A percentile compares a stretch with the other conserved stretches of the same genome.
Conservation (phyloP, 2,888 invertebrate genomes). For the Linhomoeus sp. region DNA sequence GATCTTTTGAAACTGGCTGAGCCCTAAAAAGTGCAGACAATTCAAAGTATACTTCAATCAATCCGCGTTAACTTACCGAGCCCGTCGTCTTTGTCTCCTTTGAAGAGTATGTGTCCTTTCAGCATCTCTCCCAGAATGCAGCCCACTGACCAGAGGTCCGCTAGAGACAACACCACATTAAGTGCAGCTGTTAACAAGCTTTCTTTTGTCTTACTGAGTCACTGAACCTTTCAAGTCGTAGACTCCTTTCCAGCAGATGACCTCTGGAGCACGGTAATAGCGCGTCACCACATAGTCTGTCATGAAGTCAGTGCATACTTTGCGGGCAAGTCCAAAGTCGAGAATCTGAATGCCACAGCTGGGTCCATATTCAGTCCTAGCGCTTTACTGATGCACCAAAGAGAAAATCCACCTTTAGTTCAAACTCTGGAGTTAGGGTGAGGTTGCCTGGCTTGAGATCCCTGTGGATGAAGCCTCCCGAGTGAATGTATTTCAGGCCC, state of each 20-base stretch:
- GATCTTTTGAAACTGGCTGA: too few relatives aligned
- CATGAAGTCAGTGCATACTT: constrained; percentile 11
- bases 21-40: too few relatives aligned
- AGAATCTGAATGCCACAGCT: too few relatives aligned
- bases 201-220: too few relatives aligned
- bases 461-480: constrained; percentile 82
- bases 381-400: too few relatives aligned
- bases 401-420: constrained; percentile 21
- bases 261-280: constrained; percentile 23
- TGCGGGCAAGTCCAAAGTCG: too few relatives aligned
- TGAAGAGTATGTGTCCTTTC: constrained; percentile 16
- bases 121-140: constrained; percentile 22
- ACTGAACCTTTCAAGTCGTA: constrained; percentile 11
- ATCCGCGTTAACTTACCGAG: too few relatives aligned
- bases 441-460: constrained; percentile 23
- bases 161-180: constrained; percentile 1
- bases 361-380: too few relatives aligned
- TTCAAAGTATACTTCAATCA: too few relatives aligned
- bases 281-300: constrained; percentile 22
- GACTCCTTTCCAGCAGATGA: constrained; percentile 22
- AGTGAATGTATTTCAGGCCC: constrained; percentile 87
- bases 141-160: constrained; percentile 23
- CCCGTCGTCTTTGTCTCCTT: too few relatives aligned
- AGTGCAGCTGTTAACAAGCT: too few relatives aligned
- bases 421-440: constrained; percentile 14